phyloP scores from a whole-genome alignment of 2,113 vertebrate species.

The Nothoprocta pentlandii region DNA sequence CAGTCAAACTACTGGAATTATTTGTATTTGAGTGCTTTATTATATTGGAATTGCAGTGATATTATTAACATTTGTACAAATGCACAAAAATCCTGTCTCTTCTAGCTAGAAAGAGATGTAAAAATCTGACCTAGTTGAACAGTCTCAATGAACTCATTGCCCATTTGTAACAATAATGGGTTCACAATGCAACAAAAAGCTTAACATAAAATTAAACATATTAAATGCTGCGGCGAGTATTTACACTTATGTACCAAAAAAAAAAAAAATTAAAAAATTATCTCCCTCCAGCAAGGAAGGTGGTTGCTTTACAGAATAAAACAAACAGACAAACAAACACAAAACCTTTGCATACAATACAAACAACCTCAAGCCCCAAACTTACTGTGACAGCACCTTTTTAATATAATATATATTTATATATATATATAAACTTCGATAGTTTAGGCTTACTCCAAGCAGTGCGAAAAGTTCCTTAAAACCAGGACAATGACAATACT shows the following conservation, averaged over 20 bases:
- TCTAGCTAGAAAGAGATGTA: conserved; percentile 89
- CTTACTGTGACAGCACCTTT: conserved; percentile 81
- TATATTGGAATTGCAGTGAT: conserved; percentile 96
- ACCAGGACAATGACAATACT: conserved; percentile 66
- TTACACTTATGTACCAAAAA: conserved; percentile 92
- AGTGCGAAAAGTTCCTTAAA: conserved; percentile 73
- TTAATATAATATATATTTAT: conserved; percentile 58
- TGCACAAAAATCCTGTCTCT: conserved; percentile 88
- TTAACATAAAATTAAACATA: conserved; percentile 88
- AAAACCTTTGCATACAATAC: conserved; percentile 81
- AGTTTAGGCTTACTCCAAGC: conserved; percentile 78
- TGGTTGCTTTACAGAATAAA: conserved; percentile 89
- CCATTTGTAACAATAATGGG: conserved; percentile 86
- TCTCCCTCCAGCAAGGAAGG: conserved; percentile 94
- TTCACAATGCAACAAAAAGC: conserved; percentile 88
- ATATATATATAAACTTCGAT: conserved; percentile 69
- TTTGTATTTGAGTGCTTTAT: conserved; percentile 95
- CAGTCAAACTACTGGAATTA: neutral
- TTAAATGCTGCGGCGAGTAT: conserved; percentile 94
- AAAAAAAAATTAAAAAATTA: conserved; percentile 59
- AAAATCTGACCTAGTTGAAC: conserved; percentile 92
- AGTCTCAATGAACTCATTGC: conserved; percentile 89
- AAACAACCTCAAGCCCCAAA: conserved; percentile 79
- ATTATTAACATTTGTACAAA: conserved; percentile 99
- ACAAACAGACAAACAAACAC: conserved; percentile 80